Evolutionary conservation across 1,140 invertebrate genomes (phyloP).

Genomic region (Chrysoperla carnea): DNA sequence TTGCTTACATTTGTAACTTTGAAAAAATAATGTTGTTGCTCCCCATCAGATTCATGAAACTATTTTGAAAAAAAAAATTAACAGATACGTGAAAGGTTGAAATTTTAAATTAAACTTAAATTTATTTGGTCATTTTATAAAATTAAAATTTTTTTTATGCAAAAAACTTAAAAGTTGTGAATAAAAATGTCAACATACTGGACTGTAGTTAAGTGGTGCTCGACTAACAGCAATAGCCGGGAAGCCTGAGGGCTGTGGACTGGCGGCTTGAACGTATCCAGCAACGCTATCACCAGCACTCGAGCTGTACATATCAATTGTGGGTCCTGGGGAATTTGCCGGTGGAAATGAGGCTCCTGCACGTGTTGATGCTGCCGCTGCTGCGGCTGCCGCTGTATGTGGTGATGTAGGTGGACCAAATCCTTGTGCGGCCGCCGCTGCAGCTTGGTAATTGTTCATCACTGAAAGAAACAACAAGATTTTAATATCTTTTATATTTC

Average conservation of each 20-base stretch:
- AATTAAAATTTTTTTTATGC: no score
- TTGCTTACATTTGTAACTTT: no score
- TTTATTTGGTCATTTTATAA: no score
- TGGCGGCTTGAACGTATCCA: slow-evolving; percentile 81
- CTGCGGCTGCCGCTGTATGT: slow-evolving; percentile 31
- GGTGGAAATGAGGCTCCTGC: slow-evolving; percentile 63
- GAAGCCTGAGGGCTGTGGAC: slow-evolving; percentile 78
- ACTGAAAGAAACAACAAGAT: slow-evolving; percentile 38
- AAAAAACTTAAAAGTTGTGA: no score
- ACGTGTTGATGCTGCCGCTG: slow-evolving; percentile 43
- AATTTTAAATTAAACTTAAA: no score
- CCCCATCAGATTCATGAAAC: no score
- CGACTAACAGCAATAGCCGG: slow-evolving; percentile 78
- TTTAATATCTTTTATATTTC: not conserved
- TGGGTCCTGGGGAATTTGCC: slow-evolving; percentile 69
- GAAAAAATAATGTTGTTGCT: no score
- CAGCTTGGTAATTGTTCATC: slow-evolving; percentile 88
- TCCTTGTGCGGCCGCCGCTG: slow-evolving; percentile 47
- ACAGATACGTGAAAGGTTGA: no score
- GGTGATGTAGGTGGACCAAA: slow-evolving; percentile 56
- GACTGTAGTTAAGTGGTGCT: slow-evolving; percentile 75
- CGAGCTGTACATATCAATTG: slow-evolving; percentile 72
- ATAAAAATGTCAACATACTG: slow-evolving; percentile 39
- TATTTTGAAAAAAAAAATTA: no score
- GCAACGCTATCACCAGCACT: slow-evolving; percentile 61